phyloP scores from a whole-genome alignment of 2,113 vertebrate genomes.

The Melanerpes aurifrons region DNA sequence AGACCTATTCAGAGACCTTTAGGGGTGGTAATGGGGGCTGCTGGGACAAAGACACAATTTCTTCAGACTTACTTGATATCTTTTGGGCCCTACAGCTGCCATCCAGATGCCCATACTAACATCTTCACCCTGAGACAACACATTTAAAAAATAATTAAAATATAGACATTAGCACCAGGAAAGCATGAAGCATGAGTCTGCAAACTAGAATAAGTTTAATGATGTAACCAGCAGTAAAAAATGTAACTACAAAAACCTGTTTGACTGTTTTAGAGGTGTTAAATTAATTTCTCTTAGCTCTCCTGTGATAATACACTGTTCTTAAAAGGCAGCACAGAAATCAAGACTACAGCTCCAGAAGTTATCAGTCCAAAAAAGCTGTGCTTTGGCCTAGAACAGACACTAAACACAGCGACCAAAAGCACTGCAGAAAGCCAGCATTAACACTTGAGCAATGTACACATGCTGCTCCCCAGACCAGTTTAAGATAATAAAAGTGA shows the following conservation, averaged over 20 bases:
- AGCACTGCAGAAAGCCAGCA: background rate
- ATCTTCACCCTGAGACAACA: conserved; percentile 88
- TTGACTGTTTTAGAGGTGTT: background rate
- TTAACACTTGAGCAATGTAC: background rate
- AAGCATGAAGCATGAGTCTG: background rate
- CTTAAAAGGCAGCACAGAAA: background rate
- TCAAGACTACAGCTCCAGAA: background rate
- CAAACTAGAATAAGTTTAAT: background rate
- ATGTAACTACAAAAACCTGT: background rate
- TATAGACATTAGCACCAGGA: background rate
- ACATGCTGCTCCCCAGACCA: background rate
- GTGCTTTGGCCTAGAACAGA: background rate
- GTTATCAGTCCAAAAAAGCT: background rate
- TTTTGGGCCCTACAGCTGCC: conserved; percentile 92
- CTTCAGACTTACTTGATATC: conserved; percentile 80
- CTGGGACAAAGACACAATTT: background rate
- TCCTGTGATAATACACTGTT: background rate
- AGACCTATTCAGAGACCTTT: background rate
- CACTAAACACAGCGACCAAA: background rate
- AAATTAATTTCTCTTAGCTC: background rate
- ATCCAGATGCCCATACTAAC: conserved; percentile 99
- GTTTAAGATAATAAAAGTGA: background rate
- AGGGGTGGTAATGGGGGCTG: too few species aligned
- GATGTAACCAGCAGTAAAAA: background rate
- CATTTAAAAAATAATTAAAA: background rate